These are phyloP conservation scores for Nephotettix cincticeps DNA, from an alignment of 1,140 invertebrate genomes.

Conservation along the genomic window DNA sequence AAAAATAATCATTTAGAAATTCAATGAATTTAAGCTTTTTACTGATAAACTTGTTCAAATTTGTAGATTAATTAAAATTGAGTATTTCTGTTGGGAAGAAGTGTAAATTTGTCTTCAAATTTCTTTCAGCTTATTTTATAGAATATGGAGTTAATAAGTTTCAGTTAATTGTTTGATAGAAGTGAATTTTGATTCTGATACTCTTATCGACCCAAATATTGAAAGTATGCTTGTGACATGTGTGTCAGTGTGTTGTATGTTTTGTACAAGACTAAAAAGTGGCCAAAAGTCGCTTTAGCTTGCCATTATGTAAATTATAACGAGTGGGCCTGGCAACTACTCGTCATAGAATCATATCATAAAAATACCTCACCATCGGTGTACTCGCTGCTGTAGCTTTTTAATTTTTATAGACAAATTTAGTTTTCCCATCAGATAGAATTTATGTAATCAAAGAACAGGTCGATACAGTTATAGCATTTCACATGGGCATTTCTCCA, in stretches of 20 bases:
- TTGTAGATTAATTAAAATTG: not conserved
- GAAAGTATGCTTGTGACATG: not conserved
- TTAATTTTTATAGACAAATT: slow-evolving; percentile 23
- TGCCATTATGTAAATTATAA: slow-evolving; percentile 5
- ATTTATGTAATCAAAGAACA: not conserved
- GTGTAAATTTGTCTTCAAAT: not conserved
- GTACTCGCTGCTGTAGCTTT: slow-evolving; percentile 7
- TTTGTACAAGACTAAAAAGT: slow-evolving; percentile 27
- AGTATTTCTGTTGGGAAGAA: slow-evolving; percentile 1
- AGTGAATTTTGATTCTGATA: not conserved
- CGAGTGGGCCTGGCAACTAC: not conserved
- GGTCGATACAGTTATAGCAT: slow-evolving; percentile 14
- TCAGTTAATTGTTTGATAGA: not conserved
- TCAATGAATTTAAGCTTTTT: not conserved
- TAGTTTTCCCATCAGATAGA: slow-evolving; percentile 11
- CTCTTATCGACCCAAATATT: too few relatives aligned
- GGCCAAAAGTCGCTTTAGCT: slow-evolving; percentile 23
- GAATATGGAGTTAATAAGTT: too few relatives aligned
- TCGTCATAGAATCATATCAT: slow-evolving; percentile 20
- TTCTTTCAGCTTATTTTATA: not conserved
- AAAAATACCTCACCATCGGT: slow-evolving; percentile 15
- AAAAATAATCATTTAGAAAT: not conserved
- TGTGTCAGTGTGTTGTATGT: slow-evolving; percentile 24
- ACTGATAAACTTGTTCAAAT: not conserved
- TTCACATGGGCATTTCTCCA: slow-evolving; percentile 30